Percentiles rank a stretch among this genome's conserved stretches.
phyloP scores from a whole-genome alignment of 2,888 invertebrate genomes.

The Drosophila barbarae region DNA sequence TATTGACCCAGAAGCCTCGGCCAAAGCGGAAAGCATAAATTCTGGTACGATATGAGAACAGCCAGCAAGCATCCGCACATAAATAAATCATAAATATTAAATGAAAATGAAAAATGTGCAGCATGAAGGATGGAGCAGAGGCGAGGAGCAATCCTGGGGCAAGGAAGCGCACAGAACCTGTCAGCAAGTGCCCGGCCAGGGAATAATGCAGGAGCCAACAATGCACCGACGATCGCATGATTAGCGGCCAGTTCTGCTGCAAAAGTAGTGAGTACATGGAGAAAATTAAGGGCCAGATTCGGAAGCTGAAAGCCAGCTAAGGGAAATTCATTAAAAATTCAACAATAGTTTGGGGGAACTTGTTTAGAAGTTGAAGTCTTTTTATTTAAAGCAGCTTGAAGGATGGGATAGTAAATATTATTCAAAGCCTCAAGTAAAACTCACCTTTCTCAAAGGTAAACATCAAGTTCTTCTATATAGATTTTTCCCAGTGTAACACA shows the following conservation, averaged over 20 bases:
- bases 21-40: constrained; percentile 72
- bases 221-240: constrained; percentile 67
- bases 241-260: constrained; percentile 51
- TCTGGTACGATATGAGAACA: constrained; percentile 68
- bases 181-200: constrained; percentile 52
- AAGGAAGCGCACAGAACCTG: constrained; percentile 71
- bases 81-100: constrained; percentile 76
- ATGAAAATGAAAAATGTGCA: constrained; percentile 72
- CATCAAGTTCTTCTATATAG: too few species aligned
- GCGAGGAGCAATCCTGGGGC: constrained; percentile 10
- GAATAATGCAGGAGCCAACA: constrained; percentile 57
- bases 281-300: neutral
- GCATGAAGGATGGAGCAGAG: constrained; percentile 36
- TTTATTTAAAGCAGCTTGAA: neutral
- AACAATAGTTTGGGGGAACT: neutral
- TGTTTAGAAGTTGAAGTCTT: neutral
- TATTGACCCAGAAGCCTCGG: constrained; percentile 41
- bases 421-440: neutral
- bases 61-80: constrained; percentile 74
- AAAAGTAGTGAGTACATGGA: constrained; percentile 12
- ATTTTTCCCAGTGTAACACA: neutral
- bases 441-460: neutral
- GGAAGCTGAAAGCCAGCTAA: neutral
- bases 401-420: neutral
- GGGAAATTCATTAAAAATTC: neutral